A percentile compares a stretch with the other conserved stretches of the same genome.
Evolutionary conservation across 1,140 invertebrate species (phyloP).

Genomic region (Gonioctena quinquepunctata): DNA sequence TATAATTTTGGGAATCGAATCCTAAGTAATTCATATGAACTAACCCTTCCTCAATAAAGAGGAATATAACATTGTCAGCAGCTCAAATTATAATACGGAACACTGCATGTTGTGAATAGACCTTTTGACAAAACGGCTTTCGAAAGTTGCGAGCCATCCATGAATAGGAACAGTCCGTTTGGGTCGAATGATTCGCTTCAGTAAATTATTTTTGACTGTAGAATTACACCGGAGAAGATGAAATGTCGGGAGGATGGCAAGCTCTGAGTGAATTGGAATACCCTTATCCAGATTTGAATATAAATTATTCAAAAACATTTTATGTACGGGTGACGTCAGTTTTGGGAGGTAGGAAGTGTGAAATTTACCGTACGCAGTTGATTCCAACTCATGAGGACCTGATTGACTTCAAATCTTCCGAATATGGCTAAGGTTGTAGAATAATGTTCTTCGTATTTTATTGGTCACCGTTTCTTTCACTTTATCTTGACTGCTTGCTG

Average conservation of each 20-base stretch:
- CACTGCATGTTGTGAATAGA: neutral
- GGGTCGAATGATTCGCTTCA: neutral
- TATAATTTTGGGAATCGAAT: no score
- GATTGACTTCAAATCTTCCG: no score
- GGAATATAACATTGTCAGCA: neutral
- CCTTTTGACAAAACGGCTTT: conserved; percentile 5
- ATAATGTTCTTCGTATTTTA: no score
- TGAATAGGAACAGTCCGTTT: neutral
- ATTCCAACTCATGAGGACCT: no score
- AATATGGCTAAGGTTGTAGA: no score
- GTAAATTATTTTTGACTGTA: neutral
- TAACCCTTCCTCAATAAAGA: neutral
- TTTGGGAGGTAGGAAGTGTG: no score
- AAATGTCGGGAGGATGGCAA: neutral
- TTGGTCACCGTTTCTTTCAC: no score
- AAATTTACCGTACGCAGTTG: no score
- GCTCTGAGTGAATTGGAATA: neutral
- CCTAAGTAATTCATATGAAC: neutral
- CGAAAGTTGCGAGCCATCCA: neutral
- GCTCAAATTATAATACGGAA: neutral
- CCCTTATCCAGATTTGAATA: neutral
- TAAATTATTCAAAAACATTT: neutral
- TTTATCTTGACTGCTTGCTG: no score
- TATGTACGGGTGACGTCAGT: no score
- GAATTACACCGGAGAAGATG: neutral